These are phyloP conservation scores for Halichoerus grypus DNA, from an alignment of 2,113 vertebrate species.

Conservation along the genomic window DNA sequence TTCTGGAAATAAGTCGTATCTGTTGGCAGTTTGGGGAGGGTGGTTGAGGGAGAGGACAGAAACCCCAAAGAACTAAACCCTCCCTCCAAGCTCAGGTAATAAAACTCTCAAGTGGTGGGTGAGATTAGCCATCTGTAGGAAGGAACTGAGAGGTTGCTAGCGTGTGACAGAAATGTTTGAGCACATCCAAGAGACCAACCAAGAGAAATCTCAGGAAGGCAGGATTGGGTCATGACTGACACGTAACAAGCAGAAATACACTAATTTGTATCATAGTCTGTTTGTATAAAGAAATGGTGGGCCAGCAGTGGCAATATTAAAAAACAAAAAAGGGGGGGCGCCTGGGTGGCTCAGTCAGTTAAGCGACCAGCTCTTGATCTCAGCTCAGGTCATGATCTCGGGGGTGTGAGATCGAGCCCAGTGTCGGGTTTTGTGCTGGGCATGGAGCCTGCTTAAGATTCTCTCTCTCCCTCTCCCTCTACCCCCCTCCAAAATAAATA, in stretches of 20 bases:
- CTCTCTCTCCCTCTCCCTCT: background rate
- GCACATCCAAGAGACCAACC: background rate
- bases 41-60: no score
- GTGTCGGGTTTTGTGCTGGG: background rate
- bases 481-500: no score
- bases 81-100: background rate
- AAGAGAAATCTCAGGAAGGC: background rate
- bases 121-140: background rate
- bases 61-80: background rate
- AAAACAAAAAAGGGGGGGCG: background rate
- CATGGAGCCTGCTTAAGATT: background rate
- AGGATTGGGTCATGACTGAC: rapidly evolving
- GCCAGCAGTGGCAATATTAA: rapidly evolving
- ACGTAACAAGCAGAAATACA: background rate
- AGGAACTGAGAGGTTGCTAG: background rate
- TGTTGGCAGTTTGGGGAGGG: background rate
- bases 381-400: background rate
- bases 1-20: background rate
- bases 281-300: background rate
- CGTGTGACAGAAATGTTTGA: background rate
- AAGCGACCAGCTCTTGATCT: background rate
- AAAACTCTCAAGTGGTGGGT: background rate
- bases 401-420: background rate
- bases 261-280: rapidly evolving
- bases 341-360: background rate